Evolutionary conservation across 2,113 vertebrate species (phyloP).

Genomic region (Pyrgilauda ruficollis): DNA sequence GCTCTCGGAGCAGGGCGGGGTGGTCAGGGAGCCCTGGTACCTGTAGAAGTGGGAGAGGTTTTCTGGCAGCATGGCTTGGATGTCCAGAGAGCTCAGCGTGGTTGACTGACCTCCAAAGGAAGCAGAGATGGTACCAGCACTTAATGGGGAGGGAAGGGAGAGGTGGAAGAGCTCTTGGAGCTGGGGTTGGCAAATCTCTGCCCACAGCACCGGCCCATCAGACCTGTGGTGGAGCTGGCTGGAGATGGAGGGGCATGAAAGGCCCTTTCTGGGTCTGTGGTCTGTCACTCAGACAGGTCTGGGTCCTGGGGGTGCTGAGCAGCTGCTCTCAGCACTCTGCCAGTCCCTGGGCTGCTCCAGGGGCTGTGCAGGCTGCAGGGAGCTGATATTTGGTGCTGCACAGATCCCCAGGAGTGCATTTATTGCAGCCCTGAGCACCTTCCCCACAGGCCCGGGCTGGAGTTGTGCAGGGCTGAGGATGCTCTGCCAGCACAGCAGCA

Average conservation of each 20-base stretch:
- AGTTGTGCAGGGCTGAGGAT: background rate
- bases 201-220: background rate
- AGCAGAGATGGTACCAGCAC: background rate
- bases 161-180: background rate
- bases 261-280: background rate
- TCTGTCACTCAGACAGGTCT: background rate
- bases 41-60: constrained; percentile 85
- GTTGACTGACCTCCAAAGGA: constrained; percentile 77
- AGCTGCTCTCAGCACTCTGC: background rate
- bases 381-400: background rate
- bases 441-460: background rate
- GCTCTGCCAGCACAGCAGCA: background rate
- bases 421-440: background rate
- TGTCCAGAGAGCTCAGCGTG: constrained; percentile 71
- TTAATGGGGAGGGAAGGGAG: background rate
- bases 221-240: background rate
- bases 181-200: background rate
- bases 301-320: background rate
- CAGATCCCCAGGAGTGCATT: background rate
- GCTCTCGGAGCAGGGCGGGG: constrained; percentile 86
- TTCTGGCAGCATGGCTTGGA: constrained; percentile 86
- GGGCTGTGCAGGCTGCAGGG: background rate
- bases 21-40: constrained; percentile 87
- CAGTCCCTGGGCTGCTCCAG: background rate
- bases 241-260: background rate